Conservation (phyloP, 1,140 invertebrate species). For the Papilio helenus region DNA sequence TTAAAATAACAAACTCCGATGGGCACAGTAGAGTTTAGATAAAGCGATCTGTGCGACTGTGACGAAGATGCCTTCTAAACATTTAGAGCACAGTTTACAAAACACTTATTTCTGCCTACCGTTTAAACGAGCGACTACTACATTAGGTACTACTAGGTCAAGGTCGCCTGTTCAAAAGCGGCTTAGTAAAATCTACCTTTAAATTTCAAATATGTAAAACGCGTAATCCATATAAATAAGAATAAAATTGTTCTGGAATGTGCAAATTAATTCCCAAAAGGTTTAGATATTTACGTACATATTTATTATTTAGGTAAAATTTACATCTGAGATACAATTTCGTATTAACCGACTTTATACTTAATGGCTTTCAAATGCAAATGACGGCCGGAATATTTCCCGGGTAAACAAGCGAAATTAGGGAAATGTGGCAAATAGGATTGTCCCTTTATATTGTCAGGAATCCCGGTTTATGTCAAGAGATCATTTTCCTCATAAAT, state of each 20-base stretch:
- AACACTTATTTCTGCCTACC: too few relatives aligned
- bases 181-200: neutral
- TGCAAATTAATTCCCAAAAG: constrained; percentile 4
- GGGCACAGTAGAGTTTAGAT: too few relatives aligned
- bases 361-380: constrained; percentile 21
- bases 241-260: neutral
- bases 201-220: neutral
- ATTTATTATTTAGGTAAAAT: neutral
- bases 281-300: neutral
- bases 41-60: too few relatives aligned
- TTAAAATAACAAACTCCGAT: too few relatives aligned
- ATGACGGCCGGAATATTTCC: constrained; percentile 16
- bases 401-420: constrained; percentile 8
- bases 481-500: neutral
- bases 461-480: neutral
- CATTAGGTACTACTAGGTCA: too few relatives aligned
- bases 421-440: constrained; percentile 22
- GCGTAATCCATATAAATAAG: neutral
- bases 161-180: neutral
- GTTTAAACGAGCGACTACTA: too few relatives aligned
- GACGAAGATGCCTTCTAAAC: too few relatives aligned
- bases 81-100: too few relatives aligned
- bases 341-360: neutral
- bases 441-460: constrained; percentile 18
- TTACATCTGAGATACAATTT: neutral